These are phyloP conservation scores for Papilio elwesi DNA, from an alignment of 2,888 invertebrate genomes.

Conservation along the genomic window DNA sequence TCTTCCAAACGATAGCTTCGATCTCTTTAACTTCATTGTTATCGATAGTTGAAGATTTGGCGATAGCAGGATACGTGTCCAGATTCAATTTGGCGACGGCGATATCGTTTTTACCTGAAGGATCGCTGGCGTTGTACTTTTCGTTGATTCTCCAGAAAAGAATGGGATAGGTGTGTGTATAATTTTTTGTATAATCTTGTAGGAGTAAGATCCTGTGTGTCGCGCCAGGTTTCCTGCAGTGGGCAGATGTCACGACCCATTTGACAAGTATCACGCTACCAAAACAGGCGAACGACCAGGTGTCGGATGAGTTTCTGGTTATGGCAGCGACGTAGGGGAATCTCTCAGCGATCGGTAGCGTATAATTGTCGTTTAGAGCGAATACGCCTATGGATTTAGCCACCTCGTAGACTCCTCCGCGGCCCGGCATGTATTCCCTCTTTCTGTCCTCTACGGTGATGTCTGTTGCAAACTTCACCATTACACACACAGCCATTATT, in stretches of 20 bases:
- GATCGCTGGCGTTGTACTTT: conserved; percentile 57
- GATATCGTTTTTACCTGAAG: conserved; percentile 60
- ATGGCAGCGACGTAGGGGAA: conserved; percentile 72
- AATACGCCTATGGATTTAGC: conserved; percentile 64
- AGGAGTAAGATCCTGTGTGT: conserved; percentile 66
- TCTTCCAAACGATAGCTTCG: conserved; percentile 71
- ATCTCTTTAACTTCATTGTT: conserved; percentile 44
- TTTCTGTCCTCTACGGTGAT: conserved; percentile 64
- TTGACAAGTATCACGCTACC: conserved; percentile 66
- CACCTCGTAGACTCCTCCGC: conserved; percentile 53
- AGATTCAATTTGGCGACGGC: conserved; percentile 69
- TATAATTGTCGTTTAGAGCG: conserved; percentile 55
- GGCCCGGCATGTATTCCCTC: conserved; percentile 50
- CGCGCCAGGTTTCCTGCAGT: conserved; percentile 61
- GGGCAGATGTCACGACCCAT: conserved; percentile 72
- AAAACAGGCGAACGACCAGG: conserved; percentile 71
- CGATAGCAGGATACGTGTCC: conserved; percentile 50
- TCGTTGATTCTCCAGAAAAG: conserved; percentile 71
- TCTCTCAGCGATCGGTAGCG: conserved; percentile 49
- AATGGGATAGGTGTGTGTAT: conserved; percentile 63
- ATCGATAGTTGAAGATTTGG: conserved; percentile 61
- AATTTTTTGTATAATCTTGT: conserved; percentile 63
- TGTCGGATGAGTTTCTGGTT: conserved; percentile 57
- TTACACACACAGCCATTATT: conserved; percentile 72
- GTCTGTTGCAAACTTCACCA: conserved; percentile 77